Percentiles rank a stretch among this genome's conserved stretches.
Conservation (phyloP, 2,797 vertebrate genomes). For the Hephaestus fuliginosus region DNA sequence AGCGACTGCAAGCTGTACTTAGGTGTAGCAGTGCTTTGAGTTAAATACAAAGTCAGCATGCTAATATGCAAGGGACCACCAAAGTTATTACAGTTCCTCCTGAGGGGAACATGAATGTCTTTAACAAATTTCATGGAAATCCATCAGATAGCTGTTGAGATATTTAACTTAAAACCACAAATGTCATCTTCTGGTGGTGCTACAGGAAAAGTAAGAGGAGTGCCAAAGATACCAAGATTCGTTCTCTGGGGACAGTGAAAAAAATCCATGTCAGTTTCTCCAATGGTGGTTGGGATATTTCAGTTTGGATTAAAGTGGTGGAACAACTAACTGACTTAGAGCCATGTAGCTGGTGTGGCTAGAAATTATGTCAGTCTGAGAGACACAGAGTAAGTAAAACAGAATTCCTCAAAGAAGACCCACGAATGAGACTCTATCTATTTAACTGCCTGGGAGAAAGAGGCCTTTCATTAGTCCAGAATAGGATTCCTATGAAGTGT, state of each 20-base stretch:
- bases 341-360: not conserved
- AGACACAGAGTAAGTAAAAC: slow-evolving; percentile 22
- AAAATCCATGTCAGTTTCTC: not conserved
- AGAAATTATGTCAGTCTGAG: not conserved
- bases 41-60: not conserved
- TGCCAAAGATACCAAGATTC: not conserved
- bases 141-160: not conserved
- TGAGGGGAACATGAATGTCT: not conserved
- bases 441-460: slow-evolving; percentile 62
- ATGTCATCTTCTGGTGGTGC: not conserved
- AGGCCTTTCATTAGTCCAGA: slow-evolving; percentile 62
- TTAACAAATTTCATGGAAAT: not conserved
- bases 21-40: not conserved
- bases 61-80: too few species aligned
- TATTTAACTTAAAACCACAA: slow-evolving; percentile 9
- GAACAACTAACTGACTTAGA: not conserved
- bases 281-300: not conserved
- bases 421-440: slow-evolving; percentile 51
- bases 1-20: not conserved
- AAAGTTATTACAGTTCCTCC: not conserved
- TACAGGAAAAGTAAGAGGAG: not conserved
- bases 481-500: slow-evolving; percentile 72
- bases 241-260: not conserved
- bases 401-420: slow-evolving; percentile 47
- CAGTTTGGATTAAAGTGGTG: not conserved